Evolutionary conservation across 2,888 invertebrate genomes (phyloP), one percentile per base, ranked within the genome.

Genomic region (Griposia aprilina): DNA sequence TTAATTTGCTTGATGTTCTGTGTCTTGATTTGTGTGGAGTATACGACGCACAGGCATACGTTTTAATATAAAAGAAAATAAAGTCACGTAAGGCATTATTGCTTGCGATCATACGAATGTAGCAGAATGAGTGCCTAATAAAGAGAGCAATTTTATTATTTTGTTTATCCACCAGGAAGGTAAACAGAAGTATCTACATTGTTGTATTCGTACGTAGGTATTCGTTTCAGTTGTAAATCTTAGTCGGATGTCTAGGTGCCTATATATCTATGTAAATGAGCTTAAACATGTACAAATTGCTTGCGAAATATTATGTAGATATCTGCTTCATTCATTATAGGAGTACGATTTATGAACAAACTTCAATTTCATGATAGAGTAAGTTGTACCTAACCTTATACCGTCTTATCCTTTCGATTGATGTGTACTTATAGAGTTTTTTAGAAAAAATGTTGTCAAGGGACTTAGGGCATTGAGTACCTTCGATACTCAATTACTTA

Each of bases 1-100:
- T 90, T 90, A 87, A 89, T 91, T 88, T 88, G 81, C 83, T 90
- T 90, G 88, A 89, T 90, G 86, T 86, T 88, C 76, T 84, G 74
- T 81, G 76, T 73, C 71, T 63, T 83, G 87, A 87, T 85, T 83
- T 86, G 87, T 86, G 81, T 74, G 63, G 63, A 67, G 76, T 82
- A 85, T 81, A 75, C 78, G 81, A 80, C 78, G 76, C 57, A 11
- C 2, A 15, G 36, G 30, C 62, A 76, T 81, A 65, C 66, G 65
- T 88, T 67, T 79, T 87, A 83, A 82, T 87, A 78, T 84, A 84
- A 81, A 68, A 77, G 59, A 74, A 79, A 74, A 85, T 74, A 60
- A 79, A 73, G 66, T 65, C 60, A 67, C 75, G 65, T 63, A 67
- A 71, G 41, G 72, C 68, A 68, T 82, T 80, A 81, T 76, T 87